Conservation (phyloP, 2,113 vertebrate genomes). For the human region GRCh38 chrX:139047501-139048000, state of each 20-base stretch:
- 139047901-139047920: neutral
- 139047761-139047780: neutral
- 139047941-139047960: neutral
- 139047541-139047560: neutral
- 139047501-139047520: neutral
- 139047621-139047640: neutral
- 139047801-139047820: neutral
- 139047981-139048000: neutral
- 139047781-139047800: too few relatives aligned
- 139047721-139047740: neutral
- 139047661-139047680: neutral
- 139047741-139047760: neutral
- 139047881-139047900: neutral
- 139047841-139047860: neutral
- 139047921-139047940: neutral
- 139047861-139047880: neutral
- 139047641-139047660: neutral
- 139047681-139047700: neutral
- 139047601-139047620: neutral
- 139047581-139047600: neutral
- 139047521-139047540: neutral
- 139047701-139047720: neutral
- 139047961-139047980: neutral
- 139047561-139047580: neutral
- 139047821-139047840: neutral